A percentile compares a stretch with the other conserved stretches of the same genome.
These are phyloP conservation scores for Rutpela maculata DNA, from an alignment of 2,888 invertebrate genomes.

Conservation along the genomic window DNA sequence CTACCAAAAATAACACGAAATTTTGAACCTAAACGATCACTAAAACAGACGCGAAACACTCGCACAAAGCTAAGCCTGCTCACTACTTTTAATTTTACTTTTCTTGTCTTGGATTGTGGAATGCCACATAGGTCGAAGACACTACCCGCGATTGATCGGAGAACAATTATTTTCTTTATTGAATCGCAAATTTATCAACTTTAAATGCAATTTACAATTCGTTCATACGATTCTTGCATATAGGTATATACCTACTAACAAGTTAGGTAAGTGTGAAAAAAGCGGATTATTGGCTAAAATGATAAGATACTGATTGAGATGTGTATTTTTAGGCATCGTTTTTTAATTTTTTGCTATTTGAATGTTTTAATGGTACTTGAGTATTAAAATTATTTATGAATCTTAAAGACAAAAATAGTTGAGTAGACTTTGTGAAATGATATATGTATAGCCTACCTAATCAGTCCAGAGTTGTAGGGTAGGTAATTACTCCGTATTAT, in stretches of 20 bases:
- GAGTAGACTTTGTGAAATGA: too few relatives aligned
- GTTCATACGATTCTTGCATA: background rate
- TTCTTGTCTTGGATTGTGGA: constrained; percentile 27
- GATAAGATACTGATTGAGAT: background rate
- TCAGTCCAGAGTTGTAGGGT: too few relatives aligned
- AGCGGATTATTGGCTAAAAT: background rate
- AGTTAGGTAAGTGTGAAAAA: background rate
- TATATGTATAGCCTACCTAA: too few relatives aligned
- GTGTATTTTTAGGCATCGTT: background rate
- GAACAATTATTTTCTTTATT: constrained; percentile 1
- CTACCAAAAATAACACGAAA: constrained; percentile 14
- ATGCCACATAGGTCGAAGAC: constrained; percentile 36
- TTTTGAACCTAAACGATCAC: constrained; percentile 13
- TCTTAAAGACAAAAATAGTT: too few relatives aligned
- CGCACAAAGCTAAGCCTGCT: constrained; percentile 10
- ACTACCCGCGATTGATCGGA: constrained; percentile 4
- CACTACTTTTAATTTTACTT: constrained; percentile 30
- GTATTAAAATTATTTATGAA: too few relatives aligned
- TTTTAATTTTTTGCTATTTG: too few relatives aligned
- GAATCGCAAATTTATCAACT: background rate
- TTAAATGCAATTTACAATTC: background rate
- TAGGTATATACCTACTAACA: background rate
- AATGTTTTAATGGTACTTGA: too few relatives aligned
- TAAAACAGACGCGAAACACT: constrained; percentile 34
- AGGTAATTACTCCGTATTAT: too few relatives aligned